Evolutionary conservation across 2,113 vertebrate species (phyloP).

Genomic region (Tetraodon nigroviridis): DNA sequence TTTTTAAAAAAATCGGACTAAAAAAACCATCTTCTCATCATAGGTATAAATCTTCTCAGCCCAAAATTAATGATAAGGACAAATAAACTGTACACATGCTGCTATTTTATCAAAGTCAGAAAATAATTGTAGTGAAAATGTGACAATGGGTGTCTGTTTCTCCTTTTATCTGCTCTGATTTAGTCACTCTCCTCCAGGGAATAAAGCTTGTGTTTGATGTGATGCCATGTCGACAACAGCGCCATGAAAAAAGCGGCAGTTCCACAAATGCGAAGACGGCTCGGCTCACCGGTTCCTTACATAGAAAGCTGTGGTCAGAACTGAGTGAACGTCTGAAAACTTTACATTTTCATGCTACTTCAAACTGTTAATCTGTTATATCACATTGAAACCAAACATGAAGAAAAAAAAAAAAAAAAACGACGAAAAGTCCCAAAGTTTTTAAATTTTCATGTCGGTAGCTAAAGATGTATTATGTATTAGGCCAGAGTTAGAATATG

Average conservation of each 20-base stretch:
- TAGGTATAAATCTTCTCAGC: too few relatives aligned
- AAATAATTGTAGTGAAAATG: background rate
- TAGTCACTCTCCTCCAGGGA: constrained; percentile 10
- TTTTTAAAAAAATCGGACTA: too few relatives aligned
- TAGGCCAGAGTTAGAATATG: constrained; percentile 20
- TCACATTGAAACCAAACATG: constrained; percentile 16
- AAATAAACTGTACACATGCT: too few relatives aligned
- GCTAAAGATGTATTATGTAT: constrained; percentile 23
- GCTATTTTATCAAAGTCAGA: too few relatives aligned
- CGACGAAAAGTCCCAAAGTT: constrained; percentile 15
- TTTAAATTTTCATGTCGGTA: constrained; percentile 16
- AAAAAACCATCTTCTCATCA: too few relatives aligned
- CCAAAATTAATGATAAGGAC: too few relatives aligned
- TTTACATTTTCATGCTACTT: constrained; percentile 9
- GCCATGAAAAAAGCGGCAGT: constrained; percentile 4
- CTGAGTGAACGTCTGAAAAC: constrained; percentile 8
- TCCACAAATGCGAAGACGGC: constrained; percentile 7
- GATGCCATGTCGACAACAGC: constrained; percentile 18
- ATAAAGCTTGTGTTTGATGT: constrained; percentile 23
- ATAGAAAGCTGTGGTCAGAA: constrained; percentile 11
- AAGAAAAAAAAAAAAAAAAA: background rate
- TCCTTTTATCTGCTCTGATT: constrained; percentile 8
- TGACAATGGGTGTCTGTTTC: constrained; percentile 6
- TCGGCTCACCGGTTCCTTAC: constrained; percentile 4
- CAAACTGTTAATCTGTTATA: constrained; percentile 21